Conservation (phyloP, 2,113 vertebrate species). For the Tragelaphus imberbis region DNA sequence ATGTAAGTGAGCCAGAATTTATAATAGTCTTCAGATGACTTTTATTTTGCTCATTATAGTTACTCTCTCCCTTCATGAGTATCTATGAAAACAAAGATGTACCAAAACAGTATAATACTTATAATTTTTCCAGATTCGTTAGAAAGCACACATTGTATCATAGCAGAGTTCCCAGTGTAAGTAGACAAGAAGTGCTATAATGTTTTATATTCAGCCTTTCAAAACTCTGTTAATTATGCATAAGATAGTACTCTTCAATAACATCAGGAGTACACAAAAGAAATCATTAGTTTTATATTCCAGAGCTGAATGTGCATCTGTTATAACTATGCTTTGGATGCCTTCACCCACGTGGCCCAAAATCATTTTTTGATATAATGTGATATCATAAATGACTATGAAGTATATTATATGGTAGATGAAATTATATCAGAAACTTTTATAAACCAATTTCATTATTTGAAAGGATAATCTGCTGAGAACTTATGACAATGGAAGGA, state of each 20-base stretch:
- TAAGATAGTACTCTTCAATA: slow-evolving; percentile 51
- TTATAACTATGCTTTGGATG: neutral
- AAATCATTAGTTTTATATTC: slow-evolving; percentile 56
- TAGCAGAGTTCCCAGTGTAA: slow-evolving; percentile 34
- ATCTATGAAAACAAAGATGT: slow-evolving; percentile 32
- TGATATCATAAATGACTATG: slow-evolving; percentile 11
- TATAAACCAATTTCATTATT: neutral
- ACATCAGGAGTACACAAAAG: slow-evolving; percentile 44
- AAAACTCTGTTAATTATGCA: slow-evolving; percentile 61
- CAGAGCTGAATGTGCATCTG: neutral
- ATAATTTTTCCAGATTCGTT: neutral
- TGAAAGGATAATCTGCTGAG: neutral
- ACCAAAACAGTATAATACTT: neutral
- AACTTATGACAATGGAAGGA: neutral
- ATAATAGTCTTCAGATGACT: neutral
- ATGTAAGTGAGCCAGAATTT: slow-evolving; percentile 22
- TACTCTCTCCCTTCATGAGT: neutral
- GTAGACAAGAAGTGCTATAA: slow-evolving; percentile 35
- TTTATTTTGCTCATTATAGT: slow-evolving; percentile 22
- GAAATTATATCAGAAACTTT: neutral
- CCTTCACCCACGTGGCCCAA: neutral
- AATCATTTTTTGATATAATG: slow-evolving; percentile 36
- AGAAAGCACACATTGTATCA: neutral
- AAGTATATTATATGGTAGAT: neutral
- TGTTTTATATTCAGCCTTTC: slow-evolving; percentile 52